A percentile compares a stretch with the other conserved stretches of the same genome.
Evolutionary conservation across 2,113 vertebrate species (phyloP).

Genomic region (Xyrauchen texanus): DNA sequence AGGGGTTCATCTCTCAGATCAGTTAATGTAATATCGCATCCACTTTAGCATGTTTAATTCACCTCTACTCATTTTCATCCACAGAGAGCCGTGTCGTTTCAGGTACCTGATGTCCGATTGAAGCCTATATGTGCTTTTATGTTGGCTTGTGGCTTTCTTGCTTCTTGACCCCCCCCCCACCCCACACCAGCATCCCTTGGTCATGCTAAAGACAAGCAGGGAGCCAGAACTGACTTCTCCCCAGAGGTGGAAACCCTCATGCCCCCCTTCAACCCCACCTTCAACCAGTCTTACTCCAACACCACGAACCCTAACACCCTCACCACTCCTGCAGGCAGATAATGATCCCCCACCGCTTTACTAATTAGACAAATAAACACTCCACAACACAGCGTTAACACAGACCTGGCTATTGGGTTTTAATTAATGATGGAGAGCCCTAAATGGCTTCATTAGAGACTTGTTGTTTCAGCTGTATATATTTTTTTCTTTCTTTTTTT

Average conservation of each 20-base stretch:
- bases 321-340: constrained; percentile 76
- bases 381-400: constrained; percentile 80
- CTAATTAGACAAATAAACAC: constrained; percentile 99
- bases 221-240: constrained; percentile 42
- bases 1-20: too few species aligned
- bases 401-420: constrained; percentile 79
- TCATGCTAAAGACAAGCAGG: constrained; percentile 47
- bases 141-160: constrained; percentile 51
- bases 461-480: constrained; percentile 77
- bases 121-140: constrained; percentile 39
- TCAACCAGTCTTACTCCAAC: constrained; percentile 57
- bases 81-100: constrained; percentile 5
- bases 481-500: constrained; percentile 56
- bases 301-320: constrained; percentile 64
- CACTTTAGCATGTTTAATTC: neutral
- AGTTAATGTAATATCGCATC: too few species aligned
- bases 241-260: constrained; percentile 38
- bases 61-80: neutral
- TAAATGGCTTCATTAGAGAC: constrained; percentile 80
- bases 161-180: constrained; percentile 36
- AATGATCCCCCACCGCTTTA: constrained; percentile 98
- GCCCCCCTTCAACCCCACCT: constrained; percentile 40
- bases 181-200: too few species aligned
- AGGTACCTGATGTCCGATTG: constrained; percentile 6
- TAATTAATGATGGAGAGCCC: constrained; percentile 78